Percentiles rank a stretch among this genome's conserved stretches.
Evolutionary conservation across 2,888 invertebrate species (phyloP).

Genomic region (Spicauda simplicius): DNA sequence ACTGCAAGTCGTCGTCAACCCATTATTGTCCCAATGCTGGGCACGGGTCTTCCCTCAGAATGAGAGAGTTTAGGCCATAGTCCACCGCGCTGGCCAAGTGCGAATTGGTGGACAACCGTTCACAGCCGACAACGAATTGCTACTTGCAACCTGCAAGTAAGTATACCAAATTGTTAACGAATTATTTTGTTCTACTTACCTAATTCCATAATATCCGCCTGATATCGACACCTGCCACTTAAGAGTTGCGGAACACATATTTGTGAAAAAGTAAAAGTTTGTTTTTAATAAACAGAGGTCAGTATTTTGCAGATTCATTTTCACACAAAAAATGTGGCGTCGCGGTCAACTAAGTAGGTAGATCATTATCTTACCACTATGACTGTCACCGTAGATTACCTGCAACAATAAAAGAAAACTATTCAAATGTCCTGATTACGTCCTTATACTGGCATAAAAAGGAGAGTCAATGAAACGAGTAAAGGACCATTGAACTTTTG

Average conservation of each 20-base stretch:
- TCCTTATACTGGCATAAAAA: constrained; percentile 1
- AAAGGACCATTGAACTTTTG: constrained; percentile 11
- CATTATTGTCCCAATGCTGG: too few species aligned
- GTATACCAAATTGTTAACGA: not conserved
- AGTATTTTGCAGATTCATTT: constrained; percentile 16
- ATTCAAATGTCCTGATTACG: not conserved
- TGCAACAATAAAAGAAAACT: constrained; percentile 16
- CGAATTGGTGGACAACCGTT: too few species aligned
- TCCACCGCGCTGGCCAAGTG: too few species aligned
- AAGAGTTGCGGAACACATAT: not conserved
- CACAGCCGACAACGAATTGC: too few species aligned
- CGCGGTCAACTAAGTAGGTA: constrained; percentile 8
- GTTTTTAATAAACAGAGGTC: constrained; percentile 4
- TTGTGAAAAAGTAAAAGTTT: constrained; percentile 8
- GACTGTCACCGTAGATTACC: not conserved
- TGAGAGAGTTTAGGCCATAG: too few species aligned
- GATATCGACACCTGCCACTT: not conserved
- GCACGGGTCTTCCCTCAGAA: too few species aligned
- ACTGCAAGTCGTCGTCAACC: too few species aligned
- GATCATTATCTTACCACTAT: constrained; percentile 14
- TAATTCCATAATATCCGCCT: not conserved
- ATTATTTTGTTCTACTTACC: too few species aligned
- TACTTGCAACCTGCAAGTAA: too few species aligned
- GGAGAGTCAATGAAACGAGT: not conserved
- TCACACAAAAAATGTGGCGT: constrained; percentile 18